Evolutionary conservation across 2,888 invertebrate genomes (phyloP).

Genomic region (Corbicula japonica): DNA sequence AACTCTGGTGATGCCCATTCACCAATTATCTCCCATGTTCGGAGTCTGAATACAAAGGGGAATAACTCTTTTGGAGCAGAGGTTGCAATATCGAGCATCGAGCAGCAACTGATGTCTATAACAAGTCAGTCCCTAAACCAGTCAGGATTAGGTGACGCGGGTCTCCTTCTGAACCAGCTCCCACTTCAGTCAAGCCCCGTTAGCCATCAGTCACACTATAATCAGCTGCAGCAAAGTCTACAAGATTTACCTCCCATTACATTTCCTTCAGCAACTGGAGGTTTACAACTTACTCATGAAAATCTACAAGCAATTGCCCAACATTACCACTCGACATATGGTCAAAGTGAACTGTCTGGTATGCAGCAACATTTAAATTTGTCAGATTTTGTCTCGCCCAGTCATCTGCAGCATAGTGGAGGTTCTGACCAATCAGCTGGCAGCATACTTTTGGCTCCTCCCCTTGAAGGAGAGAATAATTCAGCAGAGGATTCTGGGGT

Average conservation of each 20-base stretch:
- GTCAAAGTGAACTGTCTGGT: constrained; percentile 42
- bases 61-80: constrained; percentile 32
- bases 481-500: constrained; percentile 59
- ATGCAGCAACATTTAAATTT: constrained; percentile 39
- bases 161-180: constrained; percentile 42
- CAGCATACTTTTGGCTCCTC: constrained; percentile 16
- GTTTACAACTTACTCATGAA: constrained; percentile 53
- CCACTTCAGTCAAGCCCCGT: constrained; percentile 58
- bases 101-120: constrained; percentile 58
- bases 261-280: constrained; percentile 38
- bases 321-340: constrained; percentile 38
- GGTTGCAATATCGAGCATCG: constrained; percentile 43
- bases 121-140: constrained; percentile 49
- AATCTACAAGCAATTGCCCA: constrained; percentile 55
- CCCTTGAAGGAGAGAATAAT: constrained; percentile 38
- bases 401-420: constrained; percentile 24
- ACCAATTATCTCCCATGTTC: constrained; percentile 42
- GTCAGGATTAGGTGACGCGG: constrained; percentile 29
- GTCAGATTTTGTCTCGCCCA: constrained; percentile 21
- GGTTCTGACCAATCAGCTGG: constrained; percentile 31
- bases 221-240: constrained; percentile 53
- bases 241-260: constrained; percentile 60
- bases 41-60: constrained; percentile 24
- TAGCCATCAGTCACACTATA: constrained; percentile 22
- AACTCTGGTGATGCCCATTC: constrained; percentile 33